Conservation (phyloP, 2,113 vertebrate species). For the Plotosus lineatus region DNA sequence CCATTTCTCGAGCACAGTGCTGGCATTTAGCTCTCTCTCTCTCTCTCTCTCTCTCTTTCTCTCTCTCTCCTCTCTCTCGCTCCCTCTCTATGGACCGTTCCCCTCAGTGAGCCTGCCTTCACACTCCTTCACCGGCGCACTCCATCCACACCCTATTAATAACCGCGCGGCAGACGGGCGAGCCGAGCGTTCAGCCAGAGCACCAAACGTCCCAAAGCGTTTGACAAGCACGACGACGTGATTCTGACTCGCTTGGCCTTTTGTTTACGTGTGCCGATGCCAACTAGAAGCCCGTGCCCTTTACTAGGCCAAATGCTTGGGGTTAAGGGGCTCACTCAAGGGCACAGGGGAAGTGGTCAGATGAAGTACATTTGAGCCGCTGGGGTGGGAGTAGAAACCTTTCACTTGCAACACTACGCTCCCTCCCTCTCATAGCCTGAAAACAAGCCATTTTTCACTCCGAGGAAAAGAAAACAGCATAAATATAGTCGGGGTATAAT, state of each 20-base stretch:
- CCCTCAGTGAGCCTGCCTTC: conserved; percentile 46
- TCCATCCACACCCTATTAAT: conserved; percentile 18
- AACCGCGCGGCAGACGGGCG: not conserved
- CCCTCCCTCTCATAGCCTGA: not conserved
- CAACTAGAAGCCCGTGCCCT: not conserved
- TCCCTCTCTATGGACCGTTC: conserved; percentile 56
- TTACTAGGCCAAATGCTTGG: conserved; percentile 7
- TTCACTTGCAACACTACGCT: not conserved
- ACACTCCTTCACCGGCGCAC: not conserved
- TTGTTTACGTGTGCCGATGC: conserved; percentile 7
- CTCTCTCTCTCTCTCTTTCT: no score
- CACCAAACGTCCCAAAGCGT: not conserved
- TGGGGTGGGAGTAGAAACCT: not conserved
- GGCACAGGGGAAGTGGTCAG: conserved; percentile 19
- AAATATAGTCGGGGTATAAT: not conserved
- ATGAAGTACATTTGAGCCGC: conserved; percentile 12
- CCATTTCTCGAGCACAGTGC: conserved; percentile 47
- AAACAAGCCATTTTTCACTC: not conserved
- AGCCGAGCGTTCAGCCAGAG: not conserved
- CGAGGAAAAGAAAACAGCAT: not conserved
- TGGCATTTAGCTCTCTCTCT: conserved; percentile 59
- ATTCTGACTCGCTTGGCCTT: conserved; percentile 17
- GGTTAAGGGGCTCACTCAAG: conserved; percentile 2
- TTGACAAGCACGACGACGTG: conserved; percentile 7
- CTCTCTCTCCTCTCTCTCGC: no score